Evolutionary conservation across 2,888 invertebrate species (phyloP), one percentile per base, ranked within the genome.

Genomic region (Homarus gammarus): DNA sequence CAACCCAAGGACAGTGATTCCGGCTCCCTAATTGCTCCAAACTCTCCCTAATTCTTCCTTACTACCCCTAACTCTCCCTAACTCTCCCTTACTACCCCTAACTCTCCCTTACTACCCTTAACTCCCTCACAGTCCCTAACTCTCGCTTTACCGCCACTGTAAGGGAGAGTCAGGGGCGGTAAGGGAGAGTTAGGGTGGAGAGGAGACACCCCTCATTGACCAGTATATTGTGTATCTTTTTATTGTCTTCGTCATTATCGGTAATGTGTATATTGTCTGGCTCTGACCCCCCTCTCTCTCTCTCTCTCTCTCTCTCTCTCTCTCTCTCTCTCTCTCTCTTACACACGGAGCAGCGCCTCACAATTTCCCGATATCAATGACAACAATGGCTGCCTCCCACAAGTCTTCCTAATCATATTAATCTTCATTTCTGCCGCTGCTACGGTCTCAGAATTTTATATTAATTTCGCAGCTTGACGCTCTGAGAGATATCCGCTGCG

Each of bases 391-490:
- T 70, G 68, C 77, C 22, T 72, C 78, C 64, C 86, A 40, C 68
- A 78, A 68, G 73, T 36, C 70, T 15, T 44, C 78, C 36, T 86
- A 86, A 86, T 86, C 78, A 86, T 70, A 79, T 86, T 86, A 86
- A 86, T 86, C 86, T 86, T 86, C 78, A 86, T 86, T 51, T 77
- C 70, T 78, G 85, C 78, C 49, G 78, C 44, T n/a, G 68, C 56
- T 68, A 68, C 86, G 56, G 78, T 22, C 68, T 51, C 78, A 56
- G 86, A 86, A 86, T 86, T 86, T 70, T 86, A 78, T 86, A 86
- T 78, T 78, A 86, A 86, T 86, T 86, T 86, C 86, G 86, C 86
- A 86, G 86, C 86, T 86, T 78, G 78, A 86, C 78, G 70, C 33
- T 68, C 44, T 44, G 31, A 77, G 38, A 78, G 27, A 86, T 70